Evolutionary conservation across 92 coral and sea anemone genomes (phyloP).

Genomic region (Porites evermanni): DNA sequence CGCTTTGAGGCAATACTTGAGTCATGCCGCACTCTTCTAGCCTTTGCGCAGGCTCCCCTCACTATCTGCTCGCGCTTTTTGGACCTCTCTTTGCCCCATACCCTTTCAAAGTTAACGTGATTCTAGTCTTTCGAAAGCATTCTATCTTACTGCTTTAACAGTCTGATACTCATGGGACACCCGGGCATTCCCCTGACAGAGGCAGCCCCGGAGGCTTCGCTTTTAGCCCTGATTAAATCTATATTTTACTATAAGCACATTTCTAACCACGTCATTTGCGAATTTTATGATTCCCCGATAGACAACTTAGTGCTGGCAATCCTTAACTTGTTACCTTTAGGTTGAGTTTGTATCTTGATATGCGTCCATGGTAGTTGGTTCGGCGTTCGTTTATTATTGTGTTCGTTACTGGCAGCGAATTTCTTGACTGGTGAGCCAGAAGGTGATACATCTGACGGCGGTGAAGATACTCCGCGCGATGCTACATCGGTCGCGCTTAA

Average conservation of each 20-base stretch:
- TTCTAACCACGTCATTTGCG: too few species aligned
- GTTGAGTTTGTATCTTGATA: conserved; percentile 89
- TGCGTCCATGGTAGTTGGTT: conserved; percentile 85
- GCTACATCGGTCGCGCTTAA: conserved; percentile 70
- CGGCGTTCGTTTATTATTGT: conserved; percentile 51
- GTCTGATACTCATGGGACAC: too few species aligned
- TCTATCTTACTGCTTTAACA: too few species aligned
- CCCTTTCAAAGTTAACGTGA: too few species aligned
- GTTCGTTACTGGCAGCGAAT: conserved; percentile 80
- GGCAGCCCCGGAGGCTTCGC: too few species aligned
- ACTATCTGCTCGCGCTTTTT: too few species aligned
- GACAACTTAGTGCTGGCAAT: background rate
- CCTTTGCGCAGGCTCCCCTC: too few species aligned
- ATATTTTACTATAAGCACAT: too few species aligned
- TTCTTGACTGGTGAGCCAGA: conserved; percentile 93
- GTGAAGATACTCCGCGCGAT: conserved; percentile 59
- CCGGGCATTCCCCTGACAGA: background rate
- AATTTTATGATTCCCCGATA: too few species aligned
- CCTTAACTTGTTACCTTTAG: conserved; percentile 67
- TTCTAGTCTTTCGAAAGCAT: too few species aligned
- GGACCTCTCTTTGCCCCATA: too few species aligned
- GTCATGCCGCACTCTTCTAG: background rate
- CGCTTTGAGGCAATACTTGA: background rate
- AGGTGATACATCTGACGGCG: conserved; percentile 79
- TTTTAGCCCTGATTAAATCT: too few species aligned